Percentiles rank a stretch among this genome's conserved stretches.
phyloP scores from a whole-genome alignment of 2,797 vertebrate genomes.

The Diplodus sargus region DNA sequence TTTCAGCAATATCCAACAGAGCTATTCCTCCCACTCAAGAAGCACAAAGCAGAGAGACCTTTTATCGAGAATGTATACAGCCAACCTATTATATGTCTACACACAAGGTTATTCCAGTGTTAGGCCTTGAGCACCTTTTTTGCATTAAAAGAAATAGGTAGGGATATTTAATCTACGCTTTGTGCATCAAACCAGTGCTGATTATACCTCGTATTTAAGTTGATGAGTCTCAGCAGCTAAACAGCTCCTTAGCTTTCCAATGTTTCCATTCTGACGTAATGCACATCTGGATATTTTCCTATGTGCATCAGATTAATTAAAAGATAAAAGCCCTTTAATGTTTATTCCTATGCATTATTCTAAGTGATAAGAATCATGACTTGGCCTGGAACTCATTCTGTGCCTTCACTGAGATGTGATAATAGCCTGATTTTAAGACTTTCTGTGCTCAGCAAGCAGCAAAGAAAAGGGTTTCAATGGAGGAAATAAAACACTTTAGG shows the following conservation, averaged over 20 bases:
- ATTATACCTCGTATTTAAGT: slow-evolving; percentile 8
- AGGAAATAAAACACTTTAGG: slow-evolving; percentile 3
- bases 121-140: slow-evolving; percentile 24
- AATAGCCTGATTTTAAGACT: slow-evolving; percentile 60
- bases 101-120: slow-evolving; percentile 13
- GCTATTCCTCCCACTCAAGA: not conserved
- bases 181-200: slow-evolving; percentile 17
- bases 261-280: slow-evolving; percentile 45
- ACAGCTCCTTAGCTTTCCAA: not conserved
- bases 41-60: not conserved
- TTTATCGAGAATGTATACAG: not conserved
- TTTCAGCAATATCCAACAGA: not conserved
- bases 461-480: slow-evolving; percentile 22
- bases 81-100: not conserved
- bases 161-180: not conserved
- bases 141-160: slow-evolving; percentile 27
- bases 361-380: slow-evolving; percentile 41
- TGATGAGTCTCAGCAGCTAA: slow-evolving; percentile 10
- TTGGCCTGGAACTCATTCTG: slow-evolving; percentile 35
- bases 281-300: slow-evolving; percentile 59
- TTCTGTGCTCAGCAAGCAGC: slow-evolving; percentile 39
- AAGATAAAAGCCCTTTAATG: slow-evolving; percentile 38
- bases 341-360: slow-evolving; percentile 41
- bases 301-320: slow-evolving; percentile 45
- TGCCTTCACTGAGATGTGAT: slow-evolving; percentile 44